A percentile compares a stretch with the other conserved stretches of the same genome.
These are phyloP conservation scores for Elephas maximus DNA, from an alignment of 2,113 vertebrate species.

Conservation along the genomic window DNA sequence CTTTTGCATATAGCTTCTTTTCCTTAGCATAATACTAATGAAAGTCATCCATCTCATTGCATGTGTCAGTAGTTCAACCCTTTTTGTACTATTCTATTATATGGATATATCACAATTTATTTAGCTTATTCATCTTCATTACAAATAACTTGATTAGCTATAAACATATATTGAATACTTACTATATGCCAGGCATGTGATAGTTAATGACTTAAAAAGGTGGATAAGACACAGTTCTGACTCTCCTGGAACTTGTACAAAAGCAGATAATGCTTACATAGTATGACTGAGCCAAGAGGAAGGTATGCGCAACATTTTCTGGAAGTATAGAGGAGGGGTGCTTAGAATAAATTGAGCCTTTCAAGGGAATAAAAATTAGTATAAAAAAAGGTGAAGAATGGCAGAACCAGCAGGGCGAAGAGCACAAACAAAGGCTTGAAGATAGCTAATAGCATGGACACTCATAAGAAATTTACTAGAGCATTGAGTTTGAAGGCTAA, in stretches of 20 bases:
- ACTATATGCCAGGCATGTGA: background rate
- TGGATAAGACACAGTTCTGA: background rate
- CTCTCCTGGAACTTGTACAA: background rate
- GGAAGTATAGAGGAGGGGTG: background rate
- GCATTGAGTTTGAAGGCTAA: background rate
- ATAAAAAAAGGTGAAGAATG: background rate
- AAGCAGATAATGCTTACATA: background rate
- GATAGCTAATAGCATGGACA: background rate
- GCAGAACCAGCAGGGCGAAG: background rate
- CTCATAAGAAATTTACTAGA: background rate
- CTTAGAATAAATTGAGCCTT: background rate
- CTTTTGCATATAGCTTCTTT: background rate
- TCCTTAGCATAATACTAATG: background rate
- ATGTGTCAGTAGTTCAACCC: background rate
- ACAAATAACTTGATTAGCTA: conserved; percentile 1
- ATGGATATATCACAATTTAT: background rate
- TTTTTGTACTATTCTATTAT: background rate
- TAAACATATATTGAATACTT: background rate
- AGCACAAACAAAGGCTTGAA: background rate
- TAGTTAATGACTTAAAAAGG: background rate
- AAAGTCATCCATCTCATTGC: background rate
- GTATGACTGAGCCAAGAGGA: background rate
- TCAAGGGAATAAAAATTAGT: background rate
- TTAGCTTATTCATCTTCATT: background rate
- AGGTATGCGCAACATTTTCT: background rate